These are phyloP conservation scores for Caerostris darwini DNA, from an alignment of 1,140 invertebrate species.

Conservation along the genomic window DNA sequence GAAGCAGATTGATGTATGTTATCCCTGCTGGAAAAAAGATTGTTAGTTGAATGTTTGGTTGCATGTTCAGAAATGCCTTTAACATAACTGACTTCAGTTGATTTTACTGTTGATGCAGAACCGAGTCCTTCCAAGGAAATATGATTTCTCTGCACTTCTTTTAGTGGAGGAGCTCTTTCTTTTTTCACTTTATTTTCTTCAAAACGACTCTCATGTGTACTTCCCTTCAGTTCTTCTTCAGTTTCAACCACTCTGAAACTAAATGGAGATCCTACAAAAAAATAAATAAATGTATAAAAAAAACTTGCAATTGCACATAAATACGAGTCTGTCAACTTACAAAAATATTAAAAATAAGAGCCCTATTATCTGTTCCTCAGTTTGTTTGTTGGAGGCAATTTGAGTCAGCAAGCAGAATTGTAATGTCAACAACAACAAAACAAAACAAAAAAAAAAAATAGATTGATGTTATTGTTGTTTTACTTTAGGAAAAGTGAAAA, in stretches of 20 bases:
- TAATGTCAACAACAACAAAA: no score
- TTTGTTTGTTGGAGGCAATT: no score
- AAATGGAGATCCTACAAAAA: conserved; percentile 84
- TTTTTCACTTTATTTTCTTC: conserved; percentile 69
- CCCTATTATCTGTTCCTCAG: no score
- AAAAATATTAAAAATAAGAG: not conserved
- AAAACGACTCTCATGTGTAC: conserved; percentile 23
- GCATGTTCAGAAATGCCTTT: conserved; percentile 39
- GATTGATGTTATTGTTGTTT: no score
- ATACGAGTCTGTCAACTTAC: not conserved
- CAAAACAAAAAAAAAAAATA: no score
- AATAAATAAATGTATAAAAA: conserved; percentile 8
- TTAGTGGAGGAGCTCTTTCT: conserved; percentile 38
- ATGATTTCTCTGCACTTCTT: conserved; percentile 72
- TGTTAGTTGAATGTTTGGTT: conserved; percentile 16
- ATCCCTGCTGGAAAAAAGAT: conserved; percentile 47
- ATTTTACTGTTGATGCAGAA: conserved; percentile 9
- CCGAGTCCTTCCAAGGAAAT: conserved; percentile 46
- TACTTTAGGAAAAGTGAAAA: no score
- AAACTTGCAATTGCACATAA: no score
- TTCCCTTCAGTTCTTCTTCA: conserved; percentile 64
- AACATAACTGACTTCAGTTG: not conserved
- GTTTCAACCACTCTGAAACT: conserved; percentile 78
- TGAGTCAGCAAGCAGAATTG: no score
- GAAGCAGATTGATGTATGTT: conserved; percentile 29